Conservation (phyloP, 2,797 vertebrate species). For the Acrossocheilus wenchowensis region DNA sequence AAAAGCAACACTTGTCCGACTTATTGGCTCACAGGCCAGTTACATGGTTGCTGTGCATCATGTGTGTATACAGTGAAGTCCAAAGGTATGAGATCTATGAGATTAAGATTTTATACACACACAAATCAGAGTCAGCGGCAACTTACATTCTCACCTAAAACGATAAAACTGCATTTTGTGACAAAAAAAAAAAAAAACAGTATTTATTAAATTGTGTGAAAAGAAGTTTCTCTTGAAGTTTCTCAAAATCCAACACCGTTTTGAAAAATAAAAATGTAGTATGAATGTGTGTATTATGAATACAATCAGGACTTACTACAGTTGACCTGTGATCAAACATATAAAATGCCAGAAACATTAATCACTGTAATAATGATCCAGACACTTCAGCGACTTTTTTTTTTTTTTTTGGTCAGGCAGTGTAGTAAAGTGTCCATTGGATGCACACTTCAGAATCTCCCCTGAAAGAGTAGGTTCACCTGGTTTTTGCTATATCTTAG, state of each 20-base stretch:
- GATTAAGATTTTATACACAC: not conserved
- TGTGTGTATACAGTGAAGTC: not conserved
- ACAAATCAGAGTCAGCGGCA: not conserved
- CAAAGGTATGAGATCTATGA: not conserved
- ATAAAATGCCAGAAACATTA: not conserved
- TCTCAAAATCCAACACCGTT: not conserved
- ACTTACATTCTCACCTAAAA: not conserved
- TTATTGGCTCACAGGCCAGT: not conserved
- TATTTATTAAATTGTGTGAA: not conserved
- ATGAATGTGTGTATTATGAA: not conserved
- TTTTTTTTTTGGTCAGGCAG: not conserved
- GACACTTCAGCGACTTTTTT: not conserved
- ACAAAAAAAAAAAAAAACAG: not conserved
- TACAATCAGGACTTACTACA: not conserved
- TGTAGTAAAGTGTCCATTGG: not conserved
- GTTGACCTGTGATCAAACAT: not conserved
- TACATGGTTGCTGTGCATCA: constrained; percentile 12
- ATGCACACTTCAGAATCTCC: not conserved
- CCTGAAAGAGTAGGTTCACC: not conserved
- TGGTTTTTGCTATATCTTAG: not conserved
- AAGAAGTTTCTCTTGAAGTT: not conserved
- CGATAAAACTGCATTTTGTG: not conserved
- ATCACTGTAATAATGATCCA: not conserved
- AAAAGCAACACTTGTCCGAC: not conserved
- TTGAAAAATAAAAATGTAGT: not conserved